Percentiles rank a stretch among this genome's conserved stretches.
phyloP scores from a whole-genome alignment of 1,140 invertebrate genomes.

The Agrypnia vestita region DNA sequence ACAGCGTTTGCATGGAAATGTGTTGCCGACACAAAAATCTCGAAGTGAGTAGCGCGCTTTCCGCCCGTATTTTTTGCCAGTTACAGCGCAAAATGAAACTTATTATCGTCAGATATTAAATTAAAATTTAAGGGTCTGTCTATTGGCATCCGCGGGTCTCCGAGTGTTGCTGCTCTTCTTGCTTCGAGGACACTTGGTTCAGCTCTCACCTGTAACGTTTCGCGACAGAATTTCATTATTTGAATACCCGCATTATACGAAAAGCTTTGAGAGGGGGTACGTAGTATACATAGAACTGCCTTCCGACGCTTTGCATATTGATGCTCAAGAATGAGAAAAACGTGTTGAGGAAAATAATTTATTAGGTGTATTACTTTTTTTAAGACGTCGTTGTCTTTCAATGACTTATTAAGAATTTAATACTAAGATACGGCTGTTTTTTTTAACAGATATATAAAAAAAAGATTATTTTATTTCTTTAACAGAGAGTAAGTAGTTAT shows the following conservation, averaged over 20 bases:
- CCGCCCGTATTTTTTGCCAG: conserved; percentile 7
- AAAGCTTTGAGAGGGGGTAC: not conserved
- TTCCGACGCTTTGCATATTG: conserved; percentile 8
- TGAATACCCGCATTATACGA: conserved; percentile 35
- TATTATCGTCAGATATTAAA: conserved; percentile 45
- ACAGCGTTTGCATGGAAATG: conserved; percentile 31
- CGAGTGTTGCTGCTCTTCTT: conserved; percentile 8
- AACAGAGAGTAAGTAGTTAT: too few species aligned
- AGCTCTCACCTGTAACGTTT: not conserved
- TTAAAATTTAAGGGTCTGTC: conserved; percentile 42
- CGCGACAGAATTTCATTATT: conserved; percentile 41
- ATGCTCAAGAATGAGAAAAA: not conserved
- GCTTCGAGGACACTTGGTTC: not conserved
- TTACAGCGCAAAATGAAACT: conserved; percentile 35
- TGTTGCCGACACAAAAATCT: conserved; percentile 29
- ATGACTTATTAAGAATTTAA: too few species aligned
- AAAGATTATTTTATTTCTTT: too few species aligned
- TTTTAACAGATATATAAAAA: too few species aligned
- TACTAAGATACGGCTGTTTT: too few species aligned
- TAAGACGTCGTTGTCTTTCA: too few species aligned
- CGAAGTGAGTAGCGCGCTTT: conserved; percentile 20
- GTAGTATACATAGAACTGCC: not conserved
- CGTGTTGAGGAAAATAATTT: too few species aligned
- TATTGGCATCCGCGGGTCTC: conserved; percentile 4
- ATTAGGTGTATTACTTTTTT: too few species aligned